These are phyloP conservation scores for Acholoe squamosa DNA, from an alignment of 2,888 invertebrate species.

Conservation along the genomic window DNA sequence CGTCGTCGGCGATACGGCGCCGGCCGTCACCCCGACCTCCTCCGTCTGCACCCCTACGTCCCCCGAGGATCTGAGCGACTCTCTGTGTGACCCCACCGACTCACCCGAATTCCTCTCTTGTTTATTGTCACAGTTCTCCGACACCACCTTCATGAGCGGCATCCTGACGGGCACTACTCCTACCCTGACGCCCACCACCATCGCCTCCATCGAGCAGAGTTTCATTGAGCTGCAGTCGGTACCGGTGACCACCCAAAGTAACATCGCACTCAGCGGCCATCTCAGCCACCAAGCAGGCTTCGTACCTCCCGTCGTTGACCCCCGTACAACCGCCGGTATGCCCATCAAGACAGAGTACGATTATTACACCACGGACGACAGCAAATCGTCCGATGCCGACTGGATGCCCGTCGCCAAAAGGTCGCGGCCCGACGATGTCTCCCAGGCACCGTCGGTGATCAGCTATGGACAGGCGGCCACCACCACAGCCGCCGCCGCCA, in stretches of 20 bases:
- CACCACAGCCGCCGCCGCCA: background rate
- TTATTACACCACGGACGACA: conserved; percentile 5
- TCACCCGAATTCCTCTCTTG: conserved; percentile 47
- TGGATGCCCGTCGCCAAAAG: conserved; percentile 61
- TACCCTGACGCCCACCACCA: conserved; percentile 95
- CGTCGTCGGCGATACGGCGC: background rate
- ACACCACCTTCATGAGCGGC: conserved; percentile 83
- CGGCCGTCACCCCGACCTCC: background rate
- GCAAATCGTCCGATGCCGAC: conserved; percentile 31
- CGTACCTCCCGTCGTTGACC: conserved; percentile 89
- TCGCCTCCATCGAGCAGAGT: conserved; percentile 94
- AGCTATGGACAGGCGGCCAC: background rate
- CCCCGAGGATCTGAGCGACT: background rate
- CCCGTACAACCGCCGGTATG: background rate
- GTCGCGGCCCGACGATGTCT: background rate
- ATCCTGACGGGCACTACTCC: conserved; percentile 96
- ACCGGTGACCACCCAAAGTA: conserved; percentile 83
- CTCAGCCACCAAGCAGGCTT: conserved; percentile 90
- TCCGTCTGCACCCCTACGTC: background rate
- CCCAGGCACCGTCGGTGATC: background rate
- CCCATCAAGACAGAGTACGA: conserved; percentile 54
- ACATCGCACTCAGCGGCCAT: conserved; percentile 37
- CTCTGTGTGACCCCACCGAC: conserved; percentile 29
- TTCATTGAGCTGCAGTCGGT: conserved; percentile 92
- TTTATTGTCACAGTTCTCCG: conserved; percentile 53